These are phyloP conservation scores for Parapsyche elsis DNA, from an alignment of 1,140 invertebrate genomes.

Conservation along the genomic window DNA sequence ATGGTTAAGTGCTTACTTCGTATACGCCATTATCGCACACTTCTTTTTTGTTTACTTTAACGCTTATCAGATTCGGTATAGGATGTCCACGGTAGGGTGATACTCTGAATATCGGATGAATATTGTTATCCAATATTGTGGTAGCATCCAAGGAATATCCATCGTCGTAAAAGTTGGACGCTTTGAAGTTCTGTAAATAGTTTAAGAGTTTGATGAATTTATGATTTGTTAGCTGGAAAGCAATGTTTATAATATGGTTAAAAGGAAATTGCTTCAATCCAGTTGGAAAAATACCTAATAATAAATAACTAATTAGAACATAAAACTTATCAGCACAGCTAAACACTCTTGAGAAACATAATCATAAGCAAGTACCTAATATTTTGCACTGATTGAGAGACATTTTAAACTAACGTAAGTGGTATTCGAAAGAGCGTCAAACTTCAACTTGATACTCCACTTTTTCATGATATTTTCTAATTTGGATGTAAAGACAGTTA, in stretches of 20 bases:
- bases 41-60: constrained; percentile 40
- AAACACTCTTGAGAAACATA: no score
- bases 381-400: no score
- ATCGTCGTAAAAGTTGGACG: constrained; percentile 26
- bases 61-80: constrained; percentile 46
- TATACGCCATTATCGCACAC: constrained; percentile 41
- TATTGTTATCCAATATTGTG: background rate
- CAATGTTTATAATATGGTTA: no score
- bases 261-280: no score
- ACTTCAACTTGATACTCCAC: constrained; percentile 5
- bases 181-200: no score
- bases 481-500: background rate
- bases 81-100: constrained; percentile 30
- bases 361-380: no score
- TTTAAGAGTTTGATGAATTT: no score
- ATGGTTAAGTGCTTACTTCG: constrained; percentile 33
- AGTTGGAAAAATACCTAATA: no score
- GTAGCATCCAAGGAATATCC: background rate
- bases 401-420: background rate
- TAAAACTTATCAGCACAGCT: no score
- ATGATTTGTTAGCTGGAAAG: no score
- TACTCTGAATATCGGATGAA: constrained; percentile 30
- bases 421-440: background rate
- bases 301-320: no score
- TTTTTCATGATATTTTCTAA: background rate